These are phyloP conservation scores for Cinara cedri DNA, from an alignment of 2,888 invertebrate genomes.

Conservation along the genomic window DNA sequence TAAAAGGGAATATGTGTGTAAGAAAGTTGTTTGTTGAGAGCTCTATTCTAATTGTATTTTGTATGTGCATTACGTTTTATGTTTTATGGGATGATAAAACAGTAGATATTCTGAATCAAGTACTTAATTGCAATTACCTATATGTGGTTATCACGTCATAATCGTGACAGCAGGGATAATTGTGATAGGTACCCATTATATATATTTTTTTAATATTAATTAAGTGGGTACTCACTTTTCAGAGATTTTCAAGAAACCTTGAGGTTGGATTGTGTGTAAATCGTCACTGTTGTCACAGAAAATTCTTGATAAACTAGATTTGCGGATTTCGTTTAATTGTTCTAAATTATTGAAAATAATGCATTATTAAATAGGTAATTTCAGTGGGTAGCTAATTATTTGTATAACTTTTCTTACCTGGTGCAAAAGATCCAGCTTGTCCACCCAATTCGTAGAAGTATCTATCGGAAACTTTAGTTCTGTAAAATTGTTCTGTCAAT, in stretches of 20 bases:
- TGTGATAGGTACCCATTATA: too few relatives aligned
- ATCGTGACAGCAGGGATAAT: too few relatives aligned
- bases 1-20: too few relatives aligned
- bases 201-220: neutral
- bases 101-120: too few relatives aligned
- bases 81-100: too few relatives aligned
- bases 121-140: too few relatives aligned
- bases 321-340: conserved; percentile 80
- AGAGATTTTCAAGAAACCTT: conserved; percentile 65
- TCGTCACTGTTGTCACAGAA: conserved; percentile 81
- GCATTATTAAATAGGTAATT: neutral
- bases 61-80: too few relatives aligned
- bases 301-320: conserved; percentile 76
- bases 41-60: too few relatives aligned
- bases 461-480: conserved; percentile 83
- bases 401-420: conserved; percentile 64
- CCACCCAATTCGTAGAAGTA: conserved; percentile 81
- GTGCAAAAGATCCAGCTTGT: conserved; percentile 69
- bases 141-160: too few relatives aligned
- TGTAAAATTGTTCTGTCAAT: conserved; percentile 83
- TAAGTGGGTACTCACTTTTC: conserved; percentile 59
- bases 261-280: conserved; percentile 71
- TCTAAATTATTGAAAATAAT: conserved; percentile 59
- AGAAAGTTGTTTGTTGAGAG: too few relatives aligned
- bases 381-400: too few relatives aligned